These are phyloP conservation scores for Mustelus asterias DNA, from an alignment of 2,113 vertebrate genomes.

Conservation along the genomic window DNA sequence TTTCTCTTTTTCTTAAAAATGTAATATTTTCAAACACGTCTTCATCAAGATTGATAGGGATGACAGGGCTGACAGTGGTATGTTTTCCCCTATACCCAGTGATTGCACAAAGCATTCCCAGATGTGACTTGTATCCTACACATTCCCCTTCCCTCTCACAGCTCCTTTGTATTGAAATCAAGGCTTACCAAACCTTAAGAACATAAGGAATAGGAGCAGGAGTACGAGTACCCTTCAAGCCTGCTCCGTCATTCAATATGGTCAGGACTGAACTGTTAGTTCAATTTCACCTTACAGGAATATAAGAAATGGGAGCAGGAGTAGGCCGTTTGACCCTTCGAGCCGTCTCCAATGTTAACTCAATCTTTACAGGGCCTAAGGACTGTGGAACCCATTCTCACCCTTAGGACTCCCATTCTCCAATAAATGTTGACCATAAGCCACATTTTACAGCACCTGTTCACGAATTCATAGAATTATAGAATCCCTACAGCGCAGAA, in stretches of 20 bases:
- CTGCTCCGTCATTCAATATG: neutral
- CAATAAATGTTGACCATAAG: neutral
- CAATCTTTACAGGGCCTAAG: neutral
- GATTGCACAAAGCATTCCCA: neutral
- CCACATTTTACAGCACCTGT: neutral
- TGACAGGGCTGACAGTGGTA: constrained; percentile 5
- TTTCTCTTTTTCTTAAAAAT: neutral
- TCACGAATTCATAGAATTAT: neutral
- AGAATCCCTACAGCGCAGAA: no score
- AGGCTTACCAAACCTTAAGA: neutral
- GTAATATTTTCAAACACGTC: neutral
- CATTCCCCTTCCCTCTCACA: neutral
- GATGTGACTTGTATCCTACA: neutral
- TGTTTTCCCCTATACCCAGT: constrained; percentile 12
- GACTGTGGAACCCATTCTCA: neutral
- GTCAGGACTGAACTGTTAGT: neutral
- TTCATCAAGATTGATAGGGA: constrained; percentile 21
- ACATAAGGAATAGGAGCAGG: neutral
- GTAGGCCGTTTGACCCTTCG: neutral
- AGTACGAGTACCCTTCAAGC: neutral
- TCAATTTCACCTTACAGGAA: neutral
- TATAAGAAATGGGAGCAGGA: neutral
- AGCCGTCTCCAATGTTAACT: neutral
- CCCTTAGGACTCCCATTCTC: neutral
- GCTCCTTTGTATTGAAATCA: neutral